Percentiles rank a stretch among this genome's conserved stretches.
Evolutionary conservation across 2,797 vertebrate species (phyloP).

Genomic region (Liparis tanakae): DNA sequence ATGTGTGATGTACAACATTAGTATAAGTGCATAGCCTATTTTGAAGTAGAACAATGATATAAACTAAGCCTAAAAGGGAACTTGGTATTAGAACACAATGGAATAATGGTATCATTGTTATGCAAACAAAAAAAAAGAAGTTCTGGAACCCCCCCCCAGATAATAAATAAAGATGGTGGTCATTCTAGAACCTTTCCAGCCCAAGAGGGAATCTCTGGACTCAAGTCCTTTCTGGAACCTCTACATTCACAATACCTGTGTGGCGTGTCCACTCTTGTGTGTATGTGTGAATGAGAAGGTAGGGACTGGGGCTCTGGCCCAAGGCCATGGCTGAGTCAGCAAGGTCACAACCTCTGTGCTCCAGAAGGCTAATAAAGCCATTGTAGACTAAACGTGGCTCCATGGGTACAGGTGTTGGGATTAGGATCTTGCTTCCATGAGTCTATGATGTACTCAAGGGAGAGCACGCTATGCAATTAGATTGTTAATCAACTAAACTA

Average conservation of each 20-base stretch:
- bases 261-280: constrained; percentile 7
- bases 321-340: constrained; percentile 60
- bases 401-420: constrained; percentile 10
- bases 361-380: constrained; percentile 37
- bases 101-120: background rate
- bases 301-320: constrained; percentile 45
- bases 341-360: constrained; percentile 49
- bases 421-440: background rate
- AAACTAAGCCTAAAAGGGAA: background rate
- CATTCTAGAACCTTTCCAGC: constrained; percentile 7
- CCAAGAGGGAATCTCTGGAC: background rate
- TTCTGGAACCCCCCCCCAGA: constrained; percentile 3
- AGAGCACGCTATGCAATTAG: background rate
- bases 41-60: background rate
- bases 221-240: constrained; percentile 1
- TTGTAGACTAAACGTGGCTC: constrained; percentile 36
- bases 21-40: background rate
- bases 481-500: background rate
- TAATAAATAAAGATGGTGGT: background rate
- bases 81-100: background rate
- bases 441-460: background rate
- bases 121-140: background rate
- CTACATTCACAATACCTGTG: constrained; percentile 1
- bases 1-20: background rate
- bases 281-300: constrained; percentile 20